Base-by-base conservation (phyloP, 1,140 invertebrate genomes). In the Nylanderia fulva region DNA sequence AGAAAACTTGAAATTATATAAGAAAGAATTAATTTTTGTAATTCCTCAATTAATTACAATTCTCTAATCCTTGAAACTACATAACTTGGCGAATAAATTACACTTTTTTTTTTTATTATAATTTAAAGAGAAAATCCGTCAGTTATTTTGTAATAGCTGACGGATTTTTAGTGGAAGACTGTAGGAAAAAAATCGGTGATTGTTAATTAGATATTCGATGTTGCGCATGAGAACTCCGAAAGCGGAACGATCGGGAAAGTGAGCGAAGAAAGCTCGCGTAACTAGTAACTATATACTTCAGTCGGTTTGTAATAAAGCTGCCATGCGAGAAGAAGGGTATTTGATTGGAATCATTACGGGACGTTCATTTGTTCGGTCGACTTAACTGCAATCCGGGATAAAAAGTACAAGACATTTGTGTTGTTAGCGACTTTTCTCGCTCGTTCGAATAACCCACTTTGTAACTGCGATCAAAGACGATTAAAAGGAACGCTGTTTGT, bases 191-290 rank as follows among this genome's bases (percentile, higher is more conserved):
- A 76, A 58, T 63, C 24, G 39, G 24, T 76, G 58, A 76, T 63
- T 63, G 58, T 60, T 76, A 45, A 76, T 76, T 45, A 76, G 36
- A 76, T 11, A 61, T 75, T 27, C 54, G 21, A 61, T 18, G 18
- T 76, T 63, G n/a, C 24, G 27, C 18, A 1, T 56, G 36, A 63
- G 29, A 61, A 76, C 58, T 76, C 8, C 18, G 58, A 76, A 76
- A 76, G 74, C 74, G 36, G 56, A 76, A 76, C 74, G 58, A 76
- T 76, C 74, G 58, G 18, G 74, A 76, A 76, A 76, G 74, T 63
- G 24, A 33, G 61, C 29, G 56, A 76, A 45, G 74, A 76, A 76
- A 76, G 24, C 74, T 76, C 54, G 72, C 15, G 56, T 42, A 76
- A 76, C 58, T 63, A 42, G 56, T 45, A 48, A 18, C 13, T 48